Evolutionary conservation across 2,797 vertebrate genomes (phyloP).

Genomic region (Chaenodraco wilsoni): DNA sequence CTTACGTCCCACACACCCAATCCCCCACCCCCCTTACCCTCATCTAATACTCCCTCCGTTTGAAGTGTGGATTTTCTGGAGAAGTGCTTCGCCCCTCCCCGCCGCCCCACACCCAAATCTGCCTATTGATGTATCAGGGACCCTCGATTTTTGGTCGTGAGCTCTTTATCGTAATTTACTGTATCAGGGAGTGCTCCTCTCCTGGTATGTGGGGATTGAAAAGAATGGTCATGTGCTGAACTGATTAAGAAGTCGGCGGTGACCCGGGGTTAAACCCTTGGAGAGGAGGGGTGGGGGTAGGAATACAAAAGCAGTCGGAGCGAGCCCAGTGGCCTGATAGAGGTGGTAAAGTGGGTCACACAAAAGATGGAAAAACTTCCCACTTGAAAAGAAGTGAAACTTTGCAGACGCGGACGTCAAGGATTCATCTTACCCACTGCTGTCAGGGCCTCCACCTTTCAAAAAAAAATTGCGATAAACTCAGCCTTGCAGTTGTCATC

Average conservation of each 20-base stretch:
- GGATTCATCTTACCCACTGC: conserved; percentile 17
- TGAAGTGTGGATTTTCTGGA: conserved; percentile 81
- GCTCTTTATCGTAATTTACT: conserved; percentile 81
- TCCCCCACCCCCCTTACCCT: not conserved
- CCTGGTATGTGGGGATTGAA: conserved; percentile 80
- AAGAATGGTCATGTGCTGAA: conserved; percentile 80
- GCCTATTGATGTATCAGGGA: conserved; percentile 77
- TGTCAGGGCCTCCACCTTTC: conserved; percentile 5
- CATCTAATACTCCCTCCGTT: conserved; percentile 72
- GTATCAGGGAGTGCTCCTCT: conserved; percentile 81
- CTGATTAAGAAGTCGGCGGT: conserved; percentile 80
- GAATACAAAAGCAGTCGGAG: conserved; percentile 58
- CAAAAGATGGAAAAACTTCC: conserved; percentile 46
- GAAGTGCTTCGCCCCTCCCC: conserved; percentile 66
- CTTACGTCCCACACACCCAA: conserved; percentile 40
- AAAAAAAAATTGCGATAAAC: conserved; percentile 41
- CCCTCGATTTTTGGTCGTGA: conserved; percentile 69
- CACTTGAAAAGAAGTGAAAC: conserved; percentile 53
- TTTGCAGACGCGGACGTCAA: conserved; percentile 54
- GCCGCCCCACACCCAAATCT: conserved; percentile 69
- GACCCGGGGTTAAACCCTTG: conserved; percentile 81
- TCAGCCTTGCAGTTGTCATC: conserved; percentile 54
- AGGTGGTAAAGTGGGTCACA: conserved; percentile 69
- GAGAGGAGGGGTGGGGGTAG: conserved; percentile 16
- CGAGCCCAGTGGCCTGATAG: conserved; percentile 34